Evolutionary conservation across 1,140 invertebrate genomes (phyloP), one percentile per base, ranked within the genome.

Genomic region (Zaprionus taronus): DNA sequence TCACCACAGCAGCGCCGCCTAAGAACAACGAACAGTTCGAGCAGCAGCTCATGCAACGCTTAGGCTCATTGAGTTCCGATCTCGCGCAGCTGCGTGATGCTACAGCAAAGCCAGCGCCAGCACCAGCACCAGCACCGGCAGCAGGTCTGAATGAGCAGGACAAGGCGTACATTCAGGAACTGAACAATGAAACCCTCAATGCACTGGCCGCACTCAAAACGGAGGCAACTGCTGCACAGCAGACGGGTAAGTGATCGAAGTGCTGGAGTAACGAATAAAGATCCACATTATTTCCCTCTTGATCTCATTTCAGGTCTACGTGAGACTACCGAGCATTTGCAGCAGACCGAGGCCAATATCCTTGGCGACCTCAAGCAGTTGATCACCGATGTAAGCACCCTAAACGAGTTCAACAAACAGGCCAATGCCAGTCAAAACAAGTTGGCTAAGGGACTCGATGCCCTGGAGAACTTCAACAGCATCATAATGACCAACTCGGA

Each of bases 401-500:
- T 92, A 0, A 76, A 83, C 9, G 77, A 91, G 49, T 93, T 95
- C 49, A 94, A 94, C 69, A 92, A 91, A 15, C 94, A 94, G 72
- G 93, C 95, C 60, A 94, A 94, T 6, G 92, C 93, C 60, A 95
- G 94, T 63, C 95, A 95, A 73, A 94, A 93, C 44, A 92, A 95
- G 17, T 81, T 96, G 28, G 79, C 75, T 58, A 89, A 94, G 38
- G 93, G 94, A 20, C 72, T 94, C 14, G 92, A 93, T 28, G 91
- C 93, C 2, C 91, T 98, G 41, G 94, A 94, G 7, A 97, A 96
- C 85, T 95, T 97, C 36, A 97, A 98, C 81, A 95, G 95, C 62
- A 95, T 98, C 1, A 94, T 98, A 93, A 94, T 97, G 38, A 95
- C 97, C 91, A 98, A 97, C 65, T 96, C 96, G 0, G 97, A 98